Conservation (phyloP, 1,140 invertebrate species). For the Brachionus paranguensis region DNA sequence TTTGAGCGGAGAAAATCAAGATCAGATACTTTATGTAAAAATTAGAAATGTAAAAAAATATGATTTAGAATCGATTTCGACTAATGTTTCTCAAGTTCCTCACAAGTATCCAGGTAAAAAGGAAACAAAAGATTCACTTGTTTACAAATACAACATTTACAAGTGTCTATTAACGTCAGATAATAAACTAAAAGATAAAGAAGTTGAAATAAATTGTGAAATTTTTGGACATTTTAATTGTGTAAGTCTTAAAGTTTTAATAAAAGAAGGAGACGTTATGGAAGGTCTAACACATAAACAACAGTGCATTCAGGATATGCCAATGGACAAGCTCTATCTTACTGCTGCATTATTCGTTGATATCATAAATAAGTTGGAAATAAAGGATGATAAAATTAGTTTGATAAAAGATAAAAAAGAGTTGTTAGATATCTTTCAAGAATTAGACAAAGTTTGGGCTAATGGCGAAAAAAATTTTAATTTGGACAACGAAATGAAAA, state of each 20-base stretch:
- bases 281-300: not conserved
- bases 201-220: not conserved
- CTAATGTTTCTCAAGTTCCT: not conserved
- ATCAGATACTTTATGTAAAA: not conserved
- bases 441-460: not conserved
- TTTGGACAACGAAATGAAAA: not conserved
- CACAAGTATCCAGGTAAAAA: not conserved
- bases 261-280: not conserved
- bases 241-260: not conserved
- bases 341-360: not conserved
- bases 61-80: not conserved
- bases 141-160: not conserved
- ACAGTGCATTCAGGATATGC: not conserved
- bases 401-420: not conserved
- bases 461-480: not conserved
- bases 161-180: not conserved
- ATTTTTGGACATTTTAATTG: slow-evolving; percentile 2
- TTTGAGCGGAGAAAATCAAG: not conserved
- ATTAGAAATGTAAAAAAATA: not conserved
- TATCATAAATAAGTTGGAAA: not conserved
- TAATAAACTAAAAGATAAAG: not conserved
- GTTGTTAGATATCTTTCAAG: not conserved
- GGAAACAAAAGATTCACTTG: not conserved
- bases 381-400: not conserved
- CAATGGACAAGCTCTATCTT: not conserved